Conservation (phyloP, 2,888 invertebrate genomes). For the Desoria tigrina region DNA sequence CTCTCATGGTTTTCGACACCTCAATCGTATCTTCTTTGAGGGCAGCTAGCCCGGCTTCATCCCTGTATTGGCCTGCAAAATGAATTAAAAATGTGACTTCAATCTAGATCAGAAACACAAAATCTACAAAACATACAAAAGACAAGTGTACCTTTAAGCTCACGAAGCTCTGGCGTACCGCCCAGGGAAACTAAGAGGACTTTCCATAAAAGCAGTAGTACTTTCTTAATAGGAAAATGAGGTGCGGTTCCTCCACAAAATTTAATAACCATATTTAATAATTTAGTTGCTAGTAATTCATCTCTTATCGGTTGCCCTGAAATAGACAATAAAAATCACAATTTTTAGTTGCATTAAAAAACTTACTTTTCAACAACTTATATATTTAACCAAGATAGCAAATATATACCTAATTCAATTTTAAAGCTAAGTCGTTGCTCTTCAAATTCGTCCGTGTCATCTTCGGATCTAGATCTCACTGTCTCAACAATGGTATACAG, state of each 20-base stretch:
- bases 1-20: slow-evolving; percentile 89
- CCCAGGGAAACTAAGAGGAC: slow-evolving; percentile 87
- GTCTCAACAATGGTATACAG: slow-evolving; percentile 95
- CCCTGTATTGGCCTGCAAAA: slow-evolving; percentile 56
- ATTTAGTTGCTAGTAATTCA: slow-evolving; percentile 81
- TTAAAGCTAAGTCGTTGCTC: slow-evolving; percentile 63
- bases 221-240: slow-evolving; percentile 98
- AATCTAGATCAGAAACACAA: no score
- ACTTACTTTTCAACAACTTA: background rate
- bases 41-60: slow-evolving; percentile 70
- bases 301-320: slow-evolving; percentile 67
- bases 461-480: slow-evolving; percentile 64
- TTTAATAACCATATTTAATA: slow-evolving; percentile 92
- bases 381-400: background rate
- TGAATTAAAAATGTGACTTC: background rate
- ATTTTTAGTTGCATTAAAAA: slow-evolving; percentile 1
- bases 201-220: slow-evolving; percentile 93
- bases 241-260: slow-evolving; percentile 95
- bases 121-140: no score
- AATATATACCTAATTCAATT: slow-evolving; percentile 61
- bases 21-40: slow-evolving; percentile 90
- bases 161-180: slow-evolving; percentile 80
- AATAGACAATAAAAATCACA: slow-evolving; percentile 12
- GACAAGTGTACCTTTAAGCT: slow-evolving; percentile 71
- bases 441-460: slow-evolving; percentile 55